Evolutionary conservation across 2,888 invertebrate genomes (phyloP).

Genomic region (Cephus pygmeus): DNA sequence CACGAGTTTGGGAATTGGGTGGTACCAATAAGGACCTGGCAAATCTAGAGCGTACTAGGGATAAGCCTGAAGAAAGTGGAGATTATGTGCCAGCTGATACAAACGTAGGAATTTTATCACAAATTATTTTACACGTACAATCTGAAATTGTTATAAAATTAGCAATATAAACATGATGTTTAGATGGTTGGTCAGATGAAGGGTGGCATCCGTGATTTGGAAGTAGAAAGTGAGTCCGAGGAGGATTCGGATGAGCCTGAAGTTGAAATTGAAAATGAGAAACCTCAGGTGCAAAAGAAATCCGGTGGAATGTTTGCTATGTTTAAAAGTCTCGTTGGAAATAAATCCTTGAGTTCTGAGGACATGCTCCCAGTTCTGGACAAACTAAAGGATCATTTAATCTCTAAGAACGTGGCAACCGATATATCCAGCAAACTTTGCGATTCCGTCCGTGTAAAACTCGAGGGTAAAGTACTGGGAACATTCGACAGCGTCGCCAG

Average conservation of each 20-base stretch:
- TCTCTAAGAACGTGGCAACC: slow-evolving; percentile 96
- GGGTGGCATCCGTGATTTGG: slow-evolving; percentile 84
- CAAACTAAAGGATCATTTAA: slow-evolving; percentile 94
- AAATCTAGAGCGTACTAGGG: slow-evolving; percentile 83
- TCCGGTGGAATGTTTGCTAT: slow-evolving; percentile 82
- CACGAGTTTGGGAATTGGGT: slow-evolving; percentile 89
- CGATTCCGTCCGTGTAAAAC: slow-evolving; percentile 88
- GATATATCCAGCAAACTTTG: slow-evolving; percentile 96
- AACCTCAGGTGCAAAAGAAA: slow-evolving; percentile 52
- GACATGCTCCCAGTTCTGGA: slow-evolving; percentile 90
- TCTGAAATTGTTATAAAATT: neutral
- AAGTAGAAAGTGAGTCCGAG: slow-evolving; percentile 80
- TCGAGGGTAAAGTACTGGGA: slow-evolving; percentile 93
- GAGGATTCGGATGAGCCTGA: slow-evolving; percentile 70
- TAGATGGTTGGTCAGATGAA: slow-evolving; percentile 87
- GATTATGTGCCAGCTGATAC: slow-evolving; percentile 74
- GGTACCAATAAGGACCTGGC: slow-evolving; percentile 83
- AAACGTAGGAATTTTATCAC: slow-evolving; percentile 67
- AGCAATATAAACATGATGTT: slow-evolving; percentile 24
- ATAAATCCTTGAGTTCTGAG: slow-evolving; percentile 84
- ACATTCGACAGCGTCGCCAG: slow-evolving; percentile 94
- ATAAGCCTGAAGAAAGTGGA: slow-evolving; percentile 75
- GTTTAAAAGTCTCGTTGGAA: slow-evolving; percentile 88
- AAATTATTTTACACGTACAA: slow-evolving; percentile 10
- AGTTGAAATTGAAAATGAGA: slow-evolving; percentile 35